A percentile compares a stretch with the other conserved stretches of the same genome.
Evolutionary conservation across 1,140 invertebrate genomes (phyloP).

Genomic region (Trypoxylus dichotomus): DNA sequence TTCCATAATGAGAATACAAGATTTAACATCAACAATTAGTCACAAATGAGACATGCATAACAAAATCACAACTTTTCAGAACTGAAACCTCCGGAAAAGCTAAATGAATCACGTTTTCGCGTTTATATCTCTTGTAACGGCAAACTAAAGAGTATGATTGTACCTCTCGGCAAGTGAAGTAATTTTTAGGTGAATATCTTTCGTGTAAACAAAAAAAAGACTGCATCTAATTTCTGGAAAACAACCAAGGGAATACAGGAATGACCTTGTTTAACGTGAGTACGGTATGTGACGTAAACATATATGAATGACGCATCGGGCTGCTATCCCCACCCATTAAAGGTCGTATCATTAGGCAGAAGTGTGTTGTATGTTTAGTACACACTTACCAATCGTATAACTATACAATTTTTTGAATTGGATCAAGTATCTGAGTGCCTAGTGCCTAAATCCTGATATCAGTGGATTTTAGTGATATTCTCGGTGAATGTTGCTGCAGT

Average conservation of each 20-base stretch:
- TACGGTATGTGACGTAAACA: neutral
- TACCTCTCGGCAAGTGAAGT: neutral
- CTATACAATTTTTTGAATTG: neutral
- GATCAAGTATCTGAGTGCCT: neutral
- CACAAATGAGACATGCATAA: neutral
- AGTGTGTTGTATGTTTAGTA: conserved; percentile 14
- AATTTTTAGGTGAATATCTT: neutral
- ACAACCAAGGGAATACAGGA: neutral
- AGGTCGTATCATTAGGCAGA: conserved; percentile 27
- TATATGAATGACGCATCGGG: conserved; percentile 28
- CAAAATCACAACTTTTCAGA: neutral
- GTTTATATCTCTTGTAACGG: too few species aligned
- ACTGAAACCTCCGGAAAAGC: neutral
- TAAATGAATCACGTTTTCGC: too few species aligned
- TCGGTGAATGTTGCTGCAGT: neutral
- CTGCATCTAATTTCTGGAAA: conserved; percentile 9
- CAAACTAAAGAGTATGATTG: neutral
- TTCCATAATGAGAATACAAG: neutral
- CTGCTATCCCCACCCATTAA: conserved; percentile 4
- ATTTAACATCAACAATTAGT: neutral
- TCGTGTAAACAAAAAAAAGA: neutral
- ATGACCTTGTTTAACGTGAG: conserved; percentile 1
- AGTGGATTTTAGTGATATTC: conserved; percentile 9
- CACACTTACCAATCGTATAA: neutral
- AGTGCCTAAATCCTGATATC: neutral